Evolutionary conservation across 2,797 vertebrate species (phyloP), one percentile per base, ranked within the genome.

Genomic region (Microctenopoma lineatum): DNA sequence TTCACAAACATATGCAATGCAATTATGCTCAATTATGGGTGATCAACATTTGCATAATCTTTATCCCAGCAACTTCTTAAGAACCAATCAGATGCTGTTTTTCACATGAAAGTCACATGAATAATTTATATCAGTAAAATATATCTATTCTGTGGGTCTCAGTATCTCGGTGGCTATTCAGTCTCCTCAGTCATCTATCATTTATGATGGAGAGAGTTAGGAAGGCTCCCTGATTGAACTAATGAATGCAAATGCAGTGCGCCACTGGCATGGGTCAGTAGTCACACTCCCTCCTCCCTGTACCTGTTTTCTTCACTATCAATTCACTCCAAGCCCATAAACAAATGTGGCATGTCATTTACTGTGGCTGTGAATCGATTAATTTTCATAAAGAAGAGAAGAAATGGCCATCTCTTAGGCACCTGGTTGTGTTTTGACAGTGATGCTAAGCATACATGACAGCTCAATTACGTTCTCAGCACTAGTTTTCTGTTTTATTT

Each of bases 361-460:
- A 83, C 87, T 83, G 75, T 81, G 81, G 87, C 81, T 65, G 79
- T 59, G 79, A 83, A 87, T 90, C 77, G 77, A 92, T 93, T 90
- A 83, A 92, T 92, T 90, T 91, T 90, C 87, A 92, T 92, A 84
- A 93, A 91, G 83, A 81, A 89, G 80, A 75, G 47, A 83, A 88
- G 87, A 87, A 92, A 89, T 87, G 84, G 80, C 83, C 83, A 76
- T 89, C 83, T 81, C 83, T 83, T 79, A 74, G 84, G 75, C 85
- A 90, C 91, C 87, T 90, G 89, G 79, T 83, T 80, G 77, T 79
- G 80, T 81, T 85, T 80, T 86, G 92, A 91, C 88, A 90, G 87
- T 94, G 93, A 94, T 25, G 81, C 81, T 93, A 89, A 93, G 85
- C 84, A 26, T 85, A 93, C 89, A 91, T 93, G 93, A 90, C 93